phyloP scores from a whole-genome alignment of 2,888 invertebrate species.

The Xanthia icteritia region DNA sequence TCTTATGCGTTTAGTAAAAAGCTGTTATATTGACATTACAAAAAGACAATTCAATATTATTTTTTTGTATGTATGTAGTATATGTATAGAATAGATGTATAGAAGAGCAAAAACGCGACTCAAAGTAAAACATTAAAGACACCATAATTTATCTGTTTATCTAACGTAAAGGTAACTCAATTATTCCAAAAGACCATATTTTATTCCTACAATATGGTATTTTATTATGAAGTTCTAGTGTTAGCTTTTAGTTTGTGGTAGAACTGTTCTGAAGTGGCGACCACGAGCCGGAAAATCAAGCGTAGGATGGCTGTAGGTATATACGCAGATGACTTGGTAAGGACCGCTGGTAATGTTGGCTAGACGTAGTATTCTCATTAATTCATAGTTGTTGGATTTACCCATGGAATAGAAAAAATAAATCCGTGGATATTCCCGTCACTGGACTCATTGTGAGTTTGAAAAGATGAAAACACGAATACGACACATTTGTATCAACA shows the following conservation, averaged over 20 bases:
- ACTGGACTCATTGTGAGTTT: not conserved
- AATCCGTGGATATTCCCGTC: not conserved
- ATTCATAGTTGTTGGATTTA: not conserved
- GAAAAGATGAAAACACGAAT: not conserved
- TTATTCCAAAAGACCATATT: not conserved
- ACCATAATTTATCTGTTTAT: not conserved
- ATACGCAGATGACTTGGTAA: not conserved
- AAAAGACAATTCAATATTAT: too few relatives aligned
- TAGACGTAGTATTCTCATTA: not conserved
- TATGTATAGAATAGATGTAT: too few relatives aligned
- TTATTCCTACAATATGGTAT: not conserved
- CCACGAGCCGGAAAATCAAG: not conserved
- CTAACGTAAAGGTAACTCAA: not conserved
- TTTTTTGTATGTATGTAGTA: too few relatives aligned
- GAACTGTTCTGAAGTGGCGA: not conserved
- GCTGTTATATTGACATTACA: too few relatives aligned
- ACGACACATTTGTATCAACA: not conserved
- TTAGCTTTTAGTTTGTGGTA: not conserved
- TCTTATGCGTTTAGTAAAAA: too few relatives aligned
- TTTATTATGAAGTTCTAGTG: not conserved
- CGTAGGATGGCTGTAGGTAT: not conserved
- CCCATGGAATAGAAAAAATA: not conserved
- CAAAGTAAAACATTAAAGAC: not conserved
- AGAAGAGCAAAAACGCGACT: constrained; percentile 42
- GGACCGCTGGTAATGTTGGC: not conserved